phyloP scores from a whole-genome alignment of 53 echinoderm and acorn worm species.

The Holothuria scabra region DNA sequence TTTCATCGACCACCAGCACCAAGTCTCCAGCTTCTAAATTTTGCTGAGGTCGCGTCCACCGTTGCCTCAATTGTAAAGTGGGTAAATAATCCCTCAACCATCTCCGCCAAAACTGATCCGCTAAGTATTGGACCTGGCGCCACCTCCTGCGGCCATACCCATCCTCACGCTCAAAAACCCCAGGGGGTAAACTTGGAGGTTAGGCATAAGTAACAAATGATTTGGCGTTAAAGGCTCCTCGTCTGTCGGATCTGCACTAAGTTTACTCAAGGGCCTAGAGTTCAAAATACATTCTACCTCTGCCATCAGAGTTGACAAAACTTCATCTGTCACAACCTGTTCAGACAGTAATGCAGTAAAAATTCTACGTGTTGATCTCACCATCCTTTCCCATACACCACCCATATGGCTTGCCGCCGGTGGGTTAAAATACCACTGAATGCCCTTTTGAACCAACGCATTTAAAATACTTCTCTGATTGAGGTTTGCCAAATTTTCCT shows the following conservation, averaged over 20 bases:
- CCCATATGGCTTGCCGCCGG: neutral
- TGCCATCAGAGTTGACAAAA: constrained; percentile 2
- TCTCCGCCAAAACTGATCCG: neutral
- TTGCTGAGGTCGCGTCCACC: constrained; percentile 12
- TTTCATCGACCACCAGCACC: constrained; percentile 1
- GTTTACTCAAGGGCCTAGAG: neutral
- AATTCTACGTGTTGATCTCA: neutral
- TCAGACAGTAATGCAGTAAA: neutral
- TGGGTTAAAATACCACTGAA: constrained; percentile 5
- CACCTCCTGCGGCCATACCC: constrained; percentile 5
- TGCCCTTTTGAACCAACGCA: neutral
- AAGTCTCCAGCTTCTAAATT: no score
- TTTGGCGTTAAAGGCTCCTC: neutral
- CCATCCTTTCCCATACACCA: constrained; percentile 3
- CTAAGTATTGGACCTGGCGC: neutral
- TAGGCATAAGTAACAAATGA: neutral
- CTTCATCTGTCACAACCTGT: neutral
- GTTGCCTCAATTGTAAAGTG: constrained; percentile 24
- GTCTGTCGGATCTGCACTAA: neutral
- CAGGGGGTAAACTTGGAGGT: no score
- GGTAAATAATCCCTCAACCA: neutral
- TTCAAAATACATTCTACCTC: neutral
- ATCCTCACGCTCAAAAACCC: neutral
- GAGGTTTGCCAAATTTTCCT: neutral
- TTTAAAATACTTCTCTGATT: neutral